A percentile compares a stretch with the other conserved stretches of the same genome.
phyloP scores from a whole-genome alignment of 2,113 vertebrate genomes.

The Malaclemys terrapin region DNA sequence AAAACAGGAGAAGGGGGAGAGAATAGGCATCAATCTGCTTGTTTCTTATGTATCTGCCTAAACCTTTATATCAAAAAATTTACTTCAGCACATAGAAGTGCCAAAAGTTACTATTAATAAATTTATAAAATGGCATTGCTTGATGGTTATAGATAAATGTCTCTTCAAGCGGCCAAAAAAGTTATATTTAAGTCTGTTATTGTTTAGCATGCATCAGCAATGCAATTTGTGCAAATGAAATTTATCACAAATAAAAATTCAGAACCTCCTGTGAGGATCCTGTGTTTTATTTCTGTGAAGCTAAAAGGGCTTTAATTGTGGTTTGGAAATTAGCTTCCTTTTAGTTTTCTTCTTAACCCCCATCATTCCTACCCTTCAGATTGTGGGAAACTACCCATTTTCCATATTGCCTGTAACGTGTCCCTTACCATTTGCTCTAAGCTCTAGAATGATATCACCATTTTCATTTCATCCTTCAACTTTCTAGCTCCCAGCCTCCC shows the following conservation, averaged over 20 bases:
- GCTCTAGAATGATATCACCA: neutral
- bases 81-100: neutral
- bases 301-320: conserved; percentile 36
- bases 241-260: conserved; percentile 13
- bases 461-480: neutral
- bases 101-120: neutral
- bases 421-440: neutral
- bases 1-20: conserved; percentile 33
- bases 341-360: conserved; percentile 27
- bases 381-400: conserved; percentile 22
- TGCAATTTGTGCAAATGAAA: neutral
- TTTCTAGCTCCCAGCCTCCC: neutral
- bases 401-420: neutral
- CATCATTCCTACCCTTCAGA: neutral
- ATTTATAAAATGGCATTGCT: neutral
- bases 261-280: conserved; percentile 21
- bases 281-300: conserved; percentile 57
- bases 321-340: conserved; percentile 21
- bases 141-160: neutral
- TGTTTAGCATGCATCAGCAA: neutral
- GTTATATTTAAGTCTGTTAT: neutral
- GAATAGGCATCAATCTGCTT: neutral
- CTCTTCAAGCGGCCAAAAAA: neutral
- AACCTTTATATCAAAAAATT: neutral
- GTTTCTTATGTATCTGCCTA: neutral